These are phyloP conservation scores for Odocoileus hemionus DNA, from an alignment of 2,113 vertebrate species.

Conservation along the genomic window DNA sequence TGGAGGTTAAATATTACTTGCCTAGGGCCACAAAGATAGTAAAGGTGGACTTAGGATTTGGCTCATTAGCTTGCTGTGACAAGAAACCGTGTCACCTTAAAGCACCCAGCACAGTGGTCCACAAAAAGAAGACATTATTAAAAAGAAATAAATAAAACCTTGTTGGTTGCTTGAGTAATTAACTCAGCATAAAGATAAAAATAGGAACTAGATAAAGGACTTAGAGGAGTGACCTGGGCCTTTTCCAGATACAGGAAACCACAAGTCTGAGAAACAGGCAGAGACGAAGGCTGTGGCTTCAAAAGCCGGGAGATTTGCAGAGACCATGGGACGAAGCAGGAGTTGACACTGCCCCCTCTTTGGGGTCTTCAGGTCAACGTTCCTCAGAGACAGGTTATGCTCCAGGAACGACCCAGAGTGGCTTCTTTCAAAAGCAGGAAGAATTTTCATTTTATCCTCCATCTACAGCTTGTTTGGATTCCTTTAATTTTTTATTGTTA, in stretches of 20 bases:
- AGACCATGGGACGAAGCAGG: fast-evolving
- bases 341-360: fast-evolving
- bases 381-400: not conserved
- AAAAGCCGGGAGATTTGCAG: not conserved
- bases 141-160: not conserved
- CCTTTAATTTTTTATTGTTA: not conserved
- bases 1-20: not conserved
- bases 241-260: not conserved
- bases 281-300: fast-evolving
- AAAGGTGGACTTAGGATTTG: not conserved
- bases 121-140: not conserved
- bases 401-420: not conserved
- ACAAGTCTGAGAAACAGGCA: not conserved
- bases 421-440: not conserved
- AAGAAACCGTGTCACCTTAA: not conserved
- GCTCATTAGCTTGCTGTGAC: not conserved
- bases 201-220: not conserved
- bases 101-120: not conserved
- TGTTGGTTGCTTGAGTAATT: not conserved
- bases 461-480: not conserved
- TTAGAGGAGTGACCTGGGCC: not conserved
- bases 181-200: not conserved
- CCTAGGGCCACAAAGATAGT: not conserved
- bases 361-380: fast-evolving
- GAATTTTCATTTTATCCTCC: not conserved